A percentile compares a stretch with the other conserved stretches of the same genome.
Conservation (phyloP, 2,113 vertebrate genomes). For the Neoarius graeffei region DNA sequence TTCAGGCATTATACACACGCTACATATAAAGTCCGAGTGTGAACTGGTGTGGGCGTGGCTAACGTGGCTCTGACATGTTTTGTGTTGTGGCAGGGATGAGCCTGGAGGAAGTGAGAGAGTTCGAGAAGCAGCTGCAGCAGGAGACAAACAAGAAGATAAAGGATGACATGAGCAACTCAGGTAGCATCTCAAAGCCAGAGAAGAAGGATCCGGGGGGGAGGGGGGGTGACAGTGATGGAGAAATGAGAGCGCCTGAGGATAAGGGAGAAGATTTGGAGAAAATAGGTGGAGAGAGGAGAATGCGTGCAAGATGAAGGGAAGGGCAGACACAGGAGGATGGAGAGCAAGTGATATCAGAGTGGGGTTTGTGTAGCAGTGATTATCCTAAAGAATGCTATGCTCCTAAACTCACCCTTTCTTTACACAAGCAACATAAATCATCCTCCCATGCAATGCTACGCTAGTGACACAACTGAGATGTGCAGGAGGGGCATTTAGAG, state of each 20-base stretch:
- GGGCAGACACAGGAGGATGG: neutral
- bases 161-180: constrained; percentile 64
- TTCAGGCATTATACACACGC: constrained; percentile 1
- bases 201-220: constrained; percentile 18
- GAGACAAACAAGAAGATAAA: constrained; percentile 80
- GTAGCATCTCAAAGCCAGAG: constrained; percentile 62
- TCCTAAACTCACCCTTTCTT: constrained; percentile 63
- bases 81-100: constrained; percentile 68
- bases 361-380: constrained; percentile 18
- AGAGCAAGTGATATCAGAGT: neutral
- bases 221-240: constrained; percentile 13
- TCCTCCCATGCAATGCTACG: constrained; percentile 3
- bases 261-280: constrained; percentile 2
- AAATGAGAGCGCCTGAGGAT: neutral
- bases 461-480: constrained; percentile 6
- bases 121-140: constrained; percentile 73
- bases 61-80: neutral
- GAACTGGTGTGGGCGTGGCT: neutral
- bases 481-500: constrained; percentile 27
- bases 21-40: constrained; percentile 5
- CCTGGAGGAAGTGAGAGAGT: constrained; percentile 75
- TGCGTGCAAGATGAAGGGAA: neutral
- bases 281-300: neutral
- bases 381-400: constrained; percentile 63
- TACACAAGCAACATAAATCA: constrained; percentile 20